These are phyloP conservation scores for Thaumetopoea pityocampa DNA, from an alignment of 1,140 invertebrate species.

Conservation along the genomic window DNA sequence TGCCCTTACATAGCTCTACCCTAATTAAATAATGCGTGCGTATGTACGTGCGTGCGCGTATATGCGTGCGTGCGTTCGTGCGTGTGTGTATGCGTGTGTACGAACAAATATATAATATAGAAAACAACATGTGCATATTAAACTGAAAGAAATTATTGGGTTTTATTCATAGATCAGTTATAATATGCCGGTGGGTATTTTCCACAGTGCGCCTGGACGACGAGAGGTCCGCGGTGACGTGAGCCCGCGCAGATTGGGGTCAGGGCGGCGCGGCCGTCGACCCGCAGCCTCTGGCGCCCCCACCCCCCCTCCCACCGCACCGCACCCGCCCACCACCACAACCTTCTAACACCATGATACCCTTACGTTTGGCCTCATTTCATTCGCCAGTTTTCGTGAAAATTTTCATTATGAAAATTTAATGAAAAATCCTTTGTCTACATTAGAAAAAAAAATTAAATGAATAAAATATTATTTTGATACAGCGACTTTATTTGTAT, in stretches of 20 bases:
- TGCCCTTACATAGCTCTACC: too few relatives aligned
- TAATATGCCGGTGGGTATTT: constrained; percentile 60
- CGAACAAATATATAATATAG: neutral
- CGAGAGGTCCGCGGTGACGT: constrained; percentile 58
- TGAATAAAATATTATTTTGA: too few relatives aligned
- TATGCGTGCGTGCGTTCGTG: too few relatives aligned
- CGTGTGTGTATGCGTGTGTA: too few relatives aligned
- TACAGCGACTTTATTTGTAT: constrained; percentile 1
- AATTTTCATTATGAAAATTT: constrained; percentile 35
- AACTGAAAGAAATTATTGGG: constrained; percentile 7
- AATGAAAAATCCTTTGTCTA: constrained; percentile 26
- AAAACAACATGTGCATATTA: neutral
- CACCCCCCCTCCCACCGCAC: constrained; percentile 18
- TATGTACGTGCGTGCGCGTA: too few relatives aligned
- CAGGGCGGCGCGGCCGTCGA: constrained; percentile 71
- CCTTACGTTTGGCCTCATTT: constrained; percentile 10
- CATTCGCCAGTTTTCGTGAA: constrained; percentile 26
- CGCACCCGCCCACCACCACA: constrained; percentile 16
- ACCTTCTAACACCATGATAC: constrained; percentile 18
- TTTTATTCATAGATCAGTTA: constrained; percentile 18
- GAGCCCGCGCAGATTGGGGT: constrained; percentile 63
- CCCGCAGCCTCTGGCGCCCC: constrained; percentile 47
- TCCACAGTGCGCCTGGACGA: constrained; percentile 63
- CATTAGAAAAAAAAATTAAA: constrained; percentile 5
- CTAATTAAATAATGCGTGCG: too few relatives aligned